Evolutionary conservation across 2,797 vertebrate genomes (phyloP).

Genomic region (Muscicapa striata): DNA sequence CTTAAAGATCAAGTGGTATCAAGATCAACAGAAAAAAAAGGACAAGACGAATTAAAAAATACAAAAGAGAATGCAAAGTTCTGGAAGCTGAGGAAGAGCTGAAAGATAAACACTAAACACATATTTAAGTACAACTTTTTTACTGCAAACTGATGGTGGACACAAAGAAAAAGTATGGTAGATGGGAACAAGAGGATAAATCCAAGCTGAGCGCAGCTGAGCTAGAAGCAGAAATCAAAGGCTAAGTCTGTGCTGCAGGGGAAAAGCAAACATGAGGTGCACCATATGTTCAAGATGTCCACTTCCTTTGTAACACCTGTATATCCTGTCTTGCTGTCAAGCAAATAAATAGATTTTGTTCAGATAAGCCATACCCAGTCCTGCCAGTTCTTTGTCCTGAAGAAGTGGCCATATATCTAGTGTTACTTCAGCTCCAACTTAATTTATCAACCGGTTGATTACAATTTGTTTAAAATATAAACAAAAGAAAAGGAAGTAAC

Average conservation of each 20-base stretch:
- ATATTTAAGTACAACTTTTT: background rate
- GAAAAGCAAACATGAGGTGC: background rate
- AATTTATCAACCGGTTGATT: background rate
- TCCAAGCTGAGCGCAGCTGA: background rate
- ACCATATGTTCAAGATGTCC: background rate
- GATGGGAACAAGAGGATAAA: background rate
- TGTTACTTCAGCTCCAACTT: background rate
- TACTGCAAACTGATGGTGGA: background rate
- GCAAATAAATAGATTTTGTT: background rate
- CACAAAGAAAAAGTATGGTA: background rate
- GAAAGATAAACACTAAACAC: background rate
- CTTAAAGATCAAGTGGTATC: background rate
- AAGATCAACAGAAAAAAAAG: background rate
- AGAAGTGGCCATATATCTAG: background rate
- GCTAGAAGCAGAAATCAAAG: background rate
- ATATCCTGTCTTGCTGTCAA: background rate
- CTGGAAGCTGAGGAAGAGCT: background rate
- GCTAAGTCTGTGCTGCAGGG: background rate
- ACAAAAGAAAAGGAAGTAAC: background rate
- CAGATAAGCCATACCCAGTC: background rate
- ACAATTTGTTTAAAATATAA: background rate
- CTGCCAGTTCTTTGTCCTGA: background rate
- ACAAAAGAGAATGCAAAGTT: background rate
- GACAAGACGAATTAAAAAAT: background rate
- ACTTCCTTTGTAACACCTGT: background rate